These are phyloP conservation scores for Pyxicephalus adspersus DNA, from an alignment of 2,113 vertebrate genomes.

Conservation along the genomic window DNA sequence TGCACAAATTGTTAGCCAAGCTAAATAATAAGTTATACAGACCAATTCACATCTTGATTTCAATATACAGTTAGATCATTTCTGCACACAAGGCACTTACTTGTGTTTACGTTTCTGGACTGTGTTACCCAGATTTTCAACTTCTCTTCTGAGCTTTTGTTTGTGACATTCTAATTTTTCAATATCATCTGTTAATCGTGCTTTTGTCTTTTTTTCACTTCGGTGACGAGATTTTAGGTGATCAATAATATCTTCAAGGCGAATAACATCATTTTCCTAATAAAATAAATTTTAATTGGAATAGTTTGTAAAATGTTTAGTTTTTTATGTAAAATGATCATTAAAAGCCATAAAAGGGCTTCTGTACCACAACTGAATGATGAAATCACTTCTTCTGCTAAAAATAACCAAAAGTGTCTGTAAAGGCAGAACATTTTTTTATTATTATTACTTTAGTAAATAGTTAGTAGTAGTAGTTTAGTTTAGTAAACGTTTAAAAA, in stretches of 20 bases:
- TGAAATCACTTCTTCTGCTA: too few species aligned
- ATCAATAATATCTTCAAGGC: slow-evolving; percentile 69
- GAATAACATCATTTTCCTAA: slow-evolving; percentile 74
- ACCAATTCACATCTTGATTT: background rate
- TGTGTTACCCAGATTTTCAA: slow-evolving; percentile 68
- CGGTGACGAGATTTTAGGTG: slow-evolving; percentile 67
- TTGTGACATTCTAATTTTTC: slow-evolving; percentile 70
- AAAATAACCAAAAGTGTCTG: too few species aligned
- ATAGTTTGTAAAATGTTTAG: too few species aligned
- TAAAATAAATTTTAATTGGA: background rate
- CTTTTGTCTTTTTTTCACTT: slow-evolving; percentile 61
- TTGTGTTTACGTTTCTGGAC: slow-evolving; percentile 64
- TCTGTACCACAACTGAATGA: too few species aligned
- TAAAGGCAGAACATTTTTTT: too few species aligned
- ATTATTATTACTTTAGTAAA: too few species aligned
- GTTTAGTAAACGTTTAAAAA: too few species aligned
- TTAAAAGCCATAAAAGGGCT: too few species aligned
- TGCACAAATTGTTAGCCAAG: too few species aligned
- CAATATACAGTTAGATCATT: background rate
- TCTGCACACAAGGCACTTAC: slow-evolving; percentile 62
- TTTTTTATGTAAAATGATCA: too few species aligned
- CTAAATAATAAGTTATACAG: too few species aligned
- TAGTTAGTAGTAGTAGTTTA: too few species aligned
- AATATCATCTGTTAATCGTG: slow-evolving; percentile 62
- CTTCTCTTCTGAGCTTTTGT: slow-evolving; percentile 69